These are phyloP conservation scores for Pterobdella sp. DNA, from an alignment of 2,888 invertebrate genomes.

Conservation along the genomic window DNA sequence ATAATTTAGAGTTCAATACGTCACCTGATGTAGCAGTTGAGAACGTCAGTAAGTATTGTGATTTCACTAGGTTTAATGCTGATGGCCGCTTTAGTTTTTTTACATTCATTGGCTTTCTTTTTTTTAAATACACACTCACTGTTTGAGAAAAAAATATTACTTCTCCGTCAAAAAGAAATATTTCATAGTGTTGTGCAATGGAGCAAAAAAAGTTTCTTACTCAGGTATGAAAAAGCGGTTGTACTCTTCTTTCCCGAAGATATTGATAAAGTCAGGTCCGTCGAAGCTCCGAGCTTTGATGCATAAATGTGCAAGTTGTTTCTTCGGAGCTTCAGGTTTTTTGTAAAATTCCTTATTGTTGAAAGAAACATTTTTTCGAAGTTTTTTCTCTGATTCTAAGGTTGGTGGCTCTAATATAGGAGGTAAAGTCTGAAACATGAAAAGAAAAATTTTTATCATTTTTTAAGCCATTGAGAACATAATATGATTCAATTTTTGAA, in stretches of 20 bases:
- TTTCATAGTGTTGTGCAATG: neutral
- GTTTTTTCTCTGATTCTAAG: neutral
- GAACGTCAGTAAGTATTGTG: neutral
- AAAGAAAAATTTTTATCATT: too few species aligned
- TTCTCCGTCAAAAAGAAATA: neutral
- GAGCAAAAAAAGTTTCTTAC: neutral
- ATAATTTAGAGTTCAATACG: neutral
- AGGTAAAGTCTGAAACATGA: neutral
- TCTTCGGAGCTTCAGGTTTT: neutral
- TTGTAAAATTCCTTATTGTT: neutral
- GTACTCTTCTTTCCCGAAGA: neutral
- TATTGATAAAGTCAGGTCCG: neutral
- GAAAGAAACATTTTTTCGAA: neutral
- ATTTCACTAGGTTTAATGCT: neutral
- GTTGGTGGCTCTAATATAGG: neutral
- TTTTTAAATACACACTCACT: neutral
- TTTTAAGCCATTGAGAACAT: too few species aligned
- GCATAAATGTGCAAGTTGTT: neutral
- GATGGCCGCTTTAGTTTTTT: neutral
- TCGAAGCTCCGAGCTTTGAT: neutral
- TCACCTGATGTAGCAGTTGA: slow-evolving; percentile 7
- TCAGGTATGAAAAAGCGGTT: neutral
- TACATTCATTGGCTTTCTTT: neutral
- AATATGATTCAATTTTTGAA: neutral
- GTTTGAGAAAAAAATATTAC: neutral